Evolutionary conservation across 2,888 invertebrate genomes (phyloP).

Genomic region (Tanytarsus gracilentus): DNA sequence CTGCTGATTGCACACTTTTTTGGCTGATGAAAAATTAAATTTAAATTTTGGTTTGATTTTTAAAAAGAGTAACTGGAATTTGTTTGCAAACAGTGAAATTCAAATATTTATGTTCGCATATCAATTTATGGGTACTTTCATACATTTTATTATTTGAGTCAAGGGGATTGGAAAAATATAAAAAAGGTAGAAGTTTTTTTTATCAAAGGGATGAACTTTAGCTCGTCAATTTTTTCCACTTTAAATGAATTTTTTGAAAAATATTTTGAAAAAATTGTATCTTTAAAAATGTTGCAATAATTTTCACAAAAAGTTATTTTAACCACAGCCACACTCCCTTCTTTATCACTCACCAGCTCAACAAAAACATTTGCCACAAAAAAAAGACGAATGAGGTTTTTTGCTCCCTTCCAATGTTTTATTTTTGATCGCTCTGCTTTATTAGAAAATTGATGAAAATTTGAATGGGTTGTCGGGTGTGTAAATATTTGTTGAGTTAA

Average conservation of each 20-base stretch:
- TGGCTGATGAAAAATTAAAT: neutral
- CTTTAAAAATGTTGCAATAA: too few species aligned
- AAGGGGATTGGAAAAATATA: neutral
- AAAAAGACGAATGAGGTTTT: neutral
- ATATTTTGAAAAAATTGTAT: too few species aligned
- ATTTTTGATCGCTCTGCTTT: conserved; percentile 4
- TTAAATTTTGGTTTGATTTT: too few species aligned
- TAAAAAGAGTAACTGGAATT: neutral
- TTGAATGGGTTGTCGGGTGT: neutral
- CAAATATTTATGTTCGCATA: conserved; percentile 11
- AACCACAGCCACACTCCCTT: too few species aligned
- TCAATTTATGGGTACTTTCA: neutral
- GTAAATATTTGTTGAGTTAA: conserved; percentile 19
- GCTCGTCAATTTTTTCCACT: too few species aligned
- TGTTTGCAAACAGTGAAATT: conserved; percentile 17
- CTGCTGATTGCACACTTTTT: neutral
- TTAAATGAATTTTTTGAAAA: too few species aligned
- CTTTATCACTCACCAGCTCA: too few species aligned
- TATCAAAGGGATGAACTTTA: too few species aligned
- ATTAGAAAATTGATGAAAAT: conserved; percentile 23
- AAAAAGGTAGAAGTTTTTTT: neutral
- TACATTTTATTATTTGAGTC: neutral
- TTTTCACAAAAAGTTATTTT: too few species aligned
- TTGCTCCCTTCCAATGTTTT: too few species aligned
- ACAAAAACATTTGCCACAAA: too few species aligned